Percentiles rank a stretch among this genome's conserved stretches.
phyloP scores from a whole-genome alignment of 1,140 invertebrate species.

The Ridgeia piscesae region DNA sequence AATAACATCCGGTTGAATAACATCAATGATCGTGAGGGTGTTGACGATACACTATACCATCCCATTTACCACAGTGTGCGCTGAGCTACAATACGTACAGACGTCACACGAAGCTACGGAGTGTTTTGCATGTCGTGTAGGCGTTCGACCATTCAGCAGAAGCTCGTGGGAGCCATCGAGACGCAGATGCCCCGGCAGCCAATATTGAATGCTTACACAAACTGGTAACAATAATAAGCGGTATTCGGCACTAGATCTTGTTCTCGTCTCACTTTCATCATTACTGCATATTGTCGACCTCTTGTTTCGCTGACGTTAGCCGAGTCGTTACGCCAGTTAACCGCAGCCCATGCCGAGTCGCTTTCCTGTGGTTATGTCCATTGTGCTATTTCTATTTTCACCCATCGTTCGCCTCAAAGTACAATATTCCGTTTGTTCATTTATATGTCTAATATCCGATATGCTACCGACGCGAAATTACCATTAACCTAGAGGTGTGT shows the following conservation, averaged over 20 bases:
- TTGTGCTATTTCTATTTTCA: not conserved
- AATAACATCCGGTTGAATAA: not conserved
- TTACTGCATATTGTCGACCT: conserved; percentile 1
- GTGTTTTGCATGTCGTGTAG: not conserved
- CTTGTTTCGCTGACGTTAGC: not conserved
- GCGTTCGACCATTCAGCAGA: not conserved
- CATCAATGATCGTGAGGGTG: not conserved
- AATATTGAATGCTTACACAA: not conserved
- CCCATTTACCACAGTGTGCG: no score
- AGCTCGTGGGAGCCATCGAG: not conserved
- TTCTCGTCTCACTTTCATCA: not conserved
- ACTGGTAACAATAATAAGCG: not conserved
- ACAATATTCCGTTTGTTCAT: not conserved
- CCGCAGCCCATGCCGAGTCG: not conserved
- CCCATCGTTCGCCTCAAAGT: not conserved
- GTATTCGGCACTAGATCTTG: not conserved
- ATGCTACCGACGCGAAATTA: not conserved
- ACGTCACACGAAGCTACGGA: not conserved
- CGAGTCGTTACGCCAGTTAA: not conserved
- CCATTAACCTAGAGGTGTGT: not conserved
- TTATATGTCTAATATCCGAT: not conserved
- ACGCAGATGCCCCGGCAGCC: not conserved
- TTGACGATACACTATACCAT: no score
- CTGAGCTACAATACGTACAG: not conserved
- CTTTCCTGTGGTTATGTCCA: not conserved